phyloP scores from a whole-genome alignment of 2,797 vertebrate genomes.

The Sebastiscus tertius region DNA sequence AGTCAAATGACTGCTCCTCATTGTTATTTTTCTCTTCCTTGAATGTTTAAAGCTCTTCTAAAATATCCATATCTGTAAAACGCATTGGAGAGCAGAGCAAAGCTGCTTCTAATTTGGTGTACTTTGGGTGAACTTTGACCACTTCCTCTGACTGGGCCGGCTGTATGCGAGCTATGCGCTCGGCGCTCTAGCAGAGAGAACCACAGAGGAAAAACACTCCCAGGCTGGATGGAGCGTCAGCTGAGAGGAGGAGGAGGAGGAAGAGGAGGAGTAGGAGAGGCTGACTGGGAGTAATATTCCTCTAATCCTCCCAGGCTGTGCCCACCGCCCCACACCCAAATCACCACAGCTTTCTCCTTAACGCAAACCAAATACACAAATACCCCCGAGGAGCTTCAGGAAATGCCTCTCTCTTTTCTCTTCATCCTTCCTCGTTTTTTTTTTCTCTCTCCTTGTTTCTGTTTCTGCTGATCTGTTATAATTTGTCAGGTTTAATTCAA shows the following conservation, averaged over 20 bases:
- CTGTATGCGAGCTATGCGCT: conserved; percentile 85
- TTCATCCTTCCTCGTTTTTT: background rate
- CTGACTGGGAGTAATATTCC: conserved; percentile 69
- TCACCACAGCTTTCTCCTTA: conserved; percentile 73
- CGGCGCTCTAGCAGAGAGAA: conserved; percentile 82
- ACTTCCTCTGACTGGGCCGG: conserved; percentile 88
- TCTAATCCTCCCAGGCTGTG: conserved; percentile 87
- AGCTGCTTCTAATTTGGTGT: conserved; percentile 92
- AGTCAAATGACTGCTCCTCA: conserved; percentile 29
- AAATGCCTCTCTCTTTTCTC: conserved; percentile 27
- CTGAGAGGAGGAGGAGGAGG: conserved; percentile 24
- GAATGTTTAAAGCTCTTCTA: conserved; percentile 76
- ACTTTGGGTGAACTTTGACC: conserved; percentile 92
- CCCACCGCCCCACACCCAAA: conserved; percentile 48
- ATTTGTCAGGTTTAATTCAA: conserved; percentile 31
- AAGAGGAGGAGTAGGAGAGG: conserved; percentile 11
- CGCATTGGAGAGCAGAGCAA: conserved; percentile 67
- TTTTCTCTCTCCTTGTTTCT: background rate
- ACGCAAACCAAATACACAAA: conserved; percentile 80
- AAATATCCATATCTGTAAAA: conserved; percentile 81
- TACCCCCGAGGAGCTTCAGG: conserved; percentile 48
- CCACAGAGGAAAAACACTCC: conserved; percentile 75
- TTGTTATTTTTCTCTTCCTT: conserved; percentile 22
- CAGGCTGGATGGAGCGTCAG: conserved; percentile 52
- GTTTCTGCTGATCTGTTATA: background rate